Base-by-base conservation (phyloP, 2,888 invertebrate genomes). In the Callosobruchus maculatus region DNA sequence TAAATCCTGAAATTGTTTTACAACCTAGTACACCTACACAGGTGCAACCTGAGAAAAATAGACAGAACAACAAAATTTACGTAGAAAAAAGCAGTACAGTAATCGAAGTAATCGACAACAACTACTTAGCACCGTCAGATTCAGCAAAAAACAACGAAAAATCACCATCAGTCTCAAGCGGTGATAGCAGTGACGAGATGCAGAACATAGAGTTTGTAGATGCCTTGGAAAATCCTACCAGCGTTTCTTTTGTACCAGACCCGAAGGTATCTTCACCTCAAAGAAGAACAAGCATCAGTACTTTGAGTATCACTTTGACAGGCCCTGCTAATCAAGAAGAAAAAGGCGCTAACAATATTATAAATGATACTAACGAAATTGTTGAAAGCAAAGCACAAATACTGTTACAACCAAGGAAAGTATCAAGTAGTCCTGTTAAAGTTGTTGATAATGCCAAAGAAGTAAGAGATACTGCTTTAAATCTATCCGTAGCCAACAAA, bases 61-160 rank as follows among this genome's bases (percentile, higher is more conserved):
- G 73, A 75, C 77, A 70, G 21, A 72, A 71, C 21, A 77, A 75
- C 22, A 85, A 84, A 81, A 79, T 84, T 71, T 84, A 85, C 67
- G 84, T 86, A 21, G 86, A 86, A 78, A 87, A 86, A 80, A 87
- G 86, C 77, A 85, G 85, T 77, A 86, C 86, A 0, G 86, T 86
- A 0, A 86, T 86, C 69, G 85, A 86, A 78, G 84, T 86, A 21
- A 79, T 83, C 13, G 84, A 85, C 74, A 79, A 79, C 68, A 78
- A 79, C 72, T 79, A 79, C 66, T 74, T 80, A 73, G 70, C 78
- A 68, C 78, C 76, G 0, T 70, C 26, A 49, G 68, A 77, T 26
- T 20, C 67, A 22, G 67, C 21, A 68, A 77, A 78, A 68, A 73
- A 76, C 49, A 72, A 74, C 21, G 67, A 72, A 22, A 72, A 71